Evolutionary conservation across 1,140 invertebrate genomes (phyloP).

Genomic region (Lordiphosa mommai): DNA sequence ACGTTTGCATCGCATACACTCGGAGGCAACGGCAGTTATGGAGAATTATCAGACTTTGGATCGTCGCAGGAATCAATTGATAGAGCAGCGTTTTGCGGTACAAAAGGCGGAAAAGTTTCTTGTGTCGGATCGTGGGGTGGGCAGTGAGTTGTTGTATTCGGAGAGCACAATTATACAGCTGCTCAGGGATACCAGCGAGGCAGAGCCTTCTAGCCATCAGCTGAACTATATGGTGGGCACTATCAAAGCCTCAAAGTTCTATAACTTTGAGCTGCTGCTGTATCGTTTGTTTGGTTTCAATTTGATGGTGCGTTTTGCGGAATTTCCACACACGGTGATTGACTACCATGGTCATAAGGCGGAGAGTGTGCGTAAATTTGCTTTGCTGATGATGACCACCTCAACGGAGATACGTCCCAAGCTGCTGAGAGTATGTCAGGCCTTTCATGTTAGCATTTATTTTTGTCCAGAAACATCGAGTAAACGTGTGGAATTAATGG

Average conservation of each 20-base stretch:
- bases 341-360: neutral
- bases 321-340: conserved; percentile 12
- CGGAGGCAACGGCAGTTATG: conserved; percentile 94
- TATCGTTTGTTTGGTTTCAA: conserved; percentile 55
- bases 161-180: conserved; percentile 95
- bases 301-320: conserved; percentile 34
- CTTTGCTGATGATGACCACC: conserved; percentile 46
- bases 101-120: conserved; percentile 32
- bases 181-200: conserved; percentile 31
- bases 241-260: conserved; percentile 92
- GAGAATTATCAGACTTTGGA: conserved; percentile 96
- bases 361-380: conserved; percentile 29
- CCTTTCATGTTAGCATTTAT: conserved; percentile 53
- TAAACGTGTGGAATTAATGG: neutral
- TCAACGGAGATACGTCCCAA: conserved; percentile 39
- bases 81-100: conserved; percentile 47
- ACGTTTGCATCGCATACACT: conserved; percentile 84
- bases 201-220: neutral
- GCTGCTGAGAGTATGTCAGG: conserved; percentile 40
- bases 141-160: conserved; percentile 91
- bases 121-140: conserved; percentile 13
- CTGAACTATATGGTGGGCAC: conserved; percentile 85
- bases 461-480: conserved; percentile 40
- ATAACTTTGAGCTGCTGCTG: conserved; percentile 50
- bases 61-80: conserved; percentile 11